Conservation (phyloP, 2,797 vertebrate species). For the Protosalanx chinensis region DNA sequence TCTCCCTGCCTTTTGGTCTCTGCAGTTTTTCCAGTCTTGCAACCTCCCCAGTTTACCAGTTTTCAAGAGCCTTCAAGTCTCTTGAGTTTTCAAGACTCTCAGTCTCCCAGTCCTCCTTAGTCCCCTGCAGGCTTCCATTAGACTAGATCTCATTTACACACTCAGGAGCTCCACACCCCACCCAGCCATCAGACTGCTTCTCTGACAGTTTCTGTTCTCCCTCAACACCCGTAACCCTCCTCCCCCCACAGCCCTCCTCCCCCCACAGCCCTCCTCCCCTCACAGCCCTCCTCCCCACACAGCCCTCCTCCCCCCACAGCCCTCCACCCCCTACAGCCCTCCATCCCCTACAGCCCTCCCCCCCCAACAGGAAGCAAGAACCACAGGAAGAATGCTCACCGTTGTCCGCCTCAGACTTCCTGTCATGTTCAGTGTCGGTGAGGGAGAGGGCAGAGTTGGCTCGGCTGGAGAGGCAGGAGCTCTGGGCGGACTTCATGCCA, state of each 20-base stretch:
- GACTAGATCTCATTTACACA: background rate
- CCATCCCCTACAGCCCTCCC: background rate
- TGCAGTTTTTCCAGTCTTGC: no score
- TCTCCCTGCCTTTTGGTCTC: conserved; percentile 35
- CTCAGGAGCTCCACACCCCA: no score
- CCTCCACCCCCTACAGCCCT: background rate
- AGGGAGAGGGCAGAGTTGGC: conserved; percentile 95
- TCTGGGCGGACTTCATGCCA: conserved; percentile 92
- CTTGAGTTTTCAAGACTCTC: background rate
- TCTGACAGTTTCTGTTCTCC: no score
- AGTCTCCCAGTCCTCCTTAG: background rate
- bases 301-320: background rate
- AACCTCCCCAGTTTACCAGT: no score
- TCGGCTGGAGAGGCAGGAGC: conserved; percentile 93
- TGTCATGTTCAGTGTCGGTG: conserved; percentile 96
- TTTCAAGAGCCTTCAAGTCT: no score
- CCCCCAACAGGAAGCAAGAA: background rate
- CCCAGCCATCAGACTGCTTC: no score
- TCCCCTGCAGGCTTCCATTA: background rate
- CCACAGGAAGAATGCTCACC: conserved; percentile 73
- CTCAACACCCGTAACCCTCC: background rate
- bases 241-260: no score
- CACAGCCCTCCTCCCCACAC: background rate
- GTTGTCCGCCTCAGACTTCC: conserved; percentile 94
- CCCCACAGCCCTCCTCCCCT: background rate